Evolutionary conservation across 2,113 vertebrate genomes (phyloP), one percentile per base, ranked within the genome.

Genomic region (Pygoscelis adeliae): DNA sequence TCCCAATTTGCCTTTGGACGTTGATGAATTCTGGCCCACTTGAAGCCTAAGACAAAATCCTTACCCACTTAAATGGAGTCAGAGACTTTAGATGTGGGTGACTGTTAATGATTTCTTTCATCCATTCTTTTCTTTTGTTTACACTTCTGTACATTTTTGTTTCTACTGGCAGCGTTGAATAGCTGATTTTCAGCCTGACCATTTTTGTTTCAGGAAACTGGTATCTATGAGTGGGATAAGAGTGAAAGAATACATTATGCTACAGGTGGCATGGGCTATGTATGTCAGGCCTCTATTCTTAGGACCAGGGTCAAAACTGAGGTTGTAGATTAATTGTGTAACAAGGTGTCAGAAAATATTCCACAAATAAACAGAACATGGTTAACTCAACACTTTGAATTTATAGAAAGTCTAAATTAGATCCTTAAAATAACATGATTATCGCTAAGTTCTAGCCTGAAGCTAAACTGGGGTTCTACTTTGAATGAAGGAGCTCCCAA

Each of bases 331-430:
- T 98, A 98, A 98, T 98, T 98, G 90, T 98, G 97, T 97, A 98
- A 98, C 97, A 98, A 98, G 97, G 97, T 99, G 98, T 98, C 98
- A 99, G 96, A 98, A 98, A 98, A 98, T 97, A 98, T 98, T 98
- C 97, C 97, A 97, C 89, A 99, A 98, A 98, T 98, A 99, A 99
- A 98, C 98, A 98, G 92, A 95, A 93, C 87, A 97, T 38, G 96
- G 70, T 76, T 96, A 98, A 98, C 97, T 98, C 93, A 97, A 98
- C 97, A 98, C 97, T 89, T 94, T 97, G 96, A 94, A 97, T 97
- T 97, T 98, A 97, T 73, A 97, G 95, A 97, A 97, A 97, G 90
- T 98, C 96, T 98, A 98, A 98, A 98, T 97, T 96, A 96, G 96
- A 83, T 95, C 94, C 97, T 98, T 98, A 98, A 98, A 98, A 98